Evolutionary conservation across 2,888 invertebrate genomes (phyloP).

Genomic region (Oxycera nigricornis): DNA sequence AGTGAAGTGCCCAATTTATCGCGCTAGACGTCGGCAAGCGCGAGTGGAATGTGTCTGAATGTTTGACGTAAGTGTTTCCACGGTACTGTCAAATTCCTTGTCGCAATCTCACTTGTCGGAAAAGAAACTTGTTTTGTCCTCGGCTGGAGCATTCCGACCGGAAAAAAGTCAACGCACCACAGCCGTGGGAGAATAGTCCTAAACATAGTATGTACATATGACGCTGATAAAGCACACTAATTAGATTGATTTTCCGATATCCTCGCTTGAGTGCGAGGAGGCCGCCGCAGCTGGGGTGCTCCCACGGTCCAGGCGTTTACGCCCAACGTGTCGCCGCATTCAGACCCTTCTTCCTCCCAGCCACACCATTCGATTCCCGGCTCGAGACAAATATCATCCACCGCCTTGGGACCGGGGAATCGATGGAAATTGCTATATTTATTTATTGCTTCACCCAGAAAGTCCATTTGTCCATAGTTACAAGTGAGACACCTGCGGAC

Average conservation of each 20-base stretch:
- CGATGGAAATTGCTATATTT: neutral
- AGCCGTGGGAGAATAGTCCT: neutral
- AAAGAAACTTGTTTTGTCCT: neutral
- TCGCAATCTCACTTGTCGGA: neutral
- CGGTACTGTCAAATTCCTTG: slow-evolving; percentile 25
- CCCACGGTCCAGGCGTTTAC: slow-evolving; percentile 8
- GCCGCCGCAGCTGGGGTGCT: slow-evolving; percentile 12
- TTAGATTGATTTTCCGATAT: slow-evolving; percentile 34
- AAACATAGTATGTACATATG: neutral
- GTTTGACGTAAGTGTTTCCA: slow-evolving; percentile 37
- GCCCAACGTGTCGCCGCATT: neutral
- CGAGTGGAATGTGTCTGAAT: slow-evolving; percentile 14
- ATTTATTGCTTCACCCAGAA: neutral
- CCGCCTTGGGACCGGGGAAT: neutral
- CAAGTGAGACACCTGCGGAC: neutral
- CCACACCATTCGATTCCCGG: neutral
- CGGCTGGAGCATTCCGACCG: neutral
- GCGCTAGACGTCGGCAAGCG: neutral
- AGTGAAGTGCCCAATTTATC: neutral
- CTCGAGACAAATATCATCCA: no score
- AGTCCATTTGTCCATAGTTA: neutral
- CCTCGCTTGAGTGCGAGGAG: neutral
- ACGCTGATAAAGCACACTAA: slow-evolving; percentile 25
- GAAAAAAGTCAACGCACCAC: neutral
- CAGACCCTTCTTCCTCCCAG: neutral